These are phyloP conservation scores for Branchellion lobata DNA, from an alignment of 2,888 invertebrate genomes.

Conservation along the genomic window DNA sequence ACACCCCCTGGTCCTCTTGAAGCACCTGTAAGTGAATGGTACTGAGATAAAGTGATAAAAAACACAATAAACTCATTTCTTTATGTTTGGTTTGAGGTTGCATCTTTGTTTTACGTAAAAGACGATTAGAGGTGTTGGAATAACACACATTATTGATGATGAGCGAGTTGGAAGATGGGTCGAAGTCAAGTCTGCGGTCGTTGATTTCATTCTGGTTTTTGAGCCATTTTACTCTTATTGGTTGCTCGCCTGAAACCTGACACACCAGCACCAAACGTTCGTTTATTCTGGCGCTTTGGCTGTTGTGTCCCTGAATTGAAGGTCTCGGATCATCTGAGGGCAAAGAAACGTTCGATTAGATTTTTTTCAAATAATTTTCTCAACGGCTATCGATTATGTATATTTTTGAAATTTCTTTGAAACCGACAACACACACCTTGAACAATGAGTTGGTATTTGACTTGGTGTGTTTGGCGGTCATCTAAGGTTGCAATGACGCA, in stretches of 20 bases:
- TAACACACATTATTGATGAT: not conserved
- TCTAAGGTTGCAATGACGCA: conserved; percentile 10
- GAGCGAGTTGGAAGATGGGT: conserved; percentile 3
- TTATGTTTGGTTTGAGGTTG: too few relatives aligned
- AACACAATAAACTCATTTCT: too few relatives aligned
- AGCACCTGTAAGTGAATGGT: too few relatives aligned
- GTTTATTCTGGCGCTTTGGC: not conserved
- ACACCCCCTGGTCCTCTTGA: not conserved
- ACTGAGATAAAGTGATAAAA: too few relatives aligned
- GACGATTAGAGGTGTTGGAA: too few relatives aligned
- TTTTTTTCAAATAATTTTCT: too few relatives aligned
- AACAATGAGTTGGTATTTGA: not conserved
- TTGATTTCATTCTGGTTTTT: not conserved
- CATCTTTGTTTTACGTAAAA: too few relatives aligned
- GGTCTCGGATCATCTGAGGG: not conserved
- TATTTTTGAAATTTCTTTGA: too few relatives aligned
- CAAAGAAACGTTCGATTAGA: not conserved
- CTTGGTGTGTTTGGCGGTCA: not conserved
- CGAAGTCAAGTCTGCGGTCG: not conserved
- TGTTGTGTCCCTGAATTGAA: not conserved
- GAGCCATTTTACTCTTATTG: not conserved
- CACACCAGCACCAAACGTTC: not conserved
- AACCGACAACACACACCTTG: too few relatives aligned
- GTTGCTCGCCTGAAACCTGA: not conserved
- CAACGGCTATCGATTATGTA: too few relatives aligned